A percentile compares a stretch with the other conserved stretches of the same genome.
phyloP scores from a whole-genome alignment of 2,888 invertebrate species.

The Sipha maydis region DNA sequence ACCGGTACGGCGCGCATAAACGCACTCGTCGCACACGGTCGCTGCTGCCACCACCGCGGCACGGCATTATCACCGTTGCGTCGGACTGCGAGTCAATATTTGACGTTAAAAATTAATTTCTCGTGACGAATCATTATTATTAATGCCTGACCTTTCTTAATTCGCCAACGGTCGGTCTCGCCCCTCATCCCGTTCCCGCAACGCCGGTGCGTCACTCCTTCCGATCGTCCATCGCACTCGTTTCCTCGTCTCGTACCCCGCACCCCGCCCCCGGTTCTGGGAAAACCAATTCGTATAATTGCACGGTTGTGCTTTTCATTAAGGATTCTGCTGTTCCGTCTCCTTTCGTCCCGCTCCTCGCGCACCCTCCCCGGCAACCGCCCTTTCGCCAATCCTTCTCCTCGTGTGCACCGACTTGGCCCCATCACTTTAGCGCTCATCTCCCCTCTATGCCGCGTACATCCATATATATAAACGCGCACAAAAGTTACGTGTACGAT shows the following conservation, averaged over 20 bases:
- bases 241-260: not conserved
- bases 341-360: not conserved
- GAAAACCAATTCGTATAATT: slow-evolving; percentile 47
- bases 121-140: slow-evolving; percentile 57
- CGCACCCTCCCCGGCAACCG: not conserved
- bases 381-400: not conserved
- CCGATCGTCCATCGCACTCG: not conserved
- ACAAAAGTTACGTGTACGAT: too few species aligned
- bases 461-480: too few species aligned
- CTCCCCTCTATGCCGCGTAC: not conserved
- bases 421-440: not conserved
- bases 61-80: slow-evolving; percentile 45
- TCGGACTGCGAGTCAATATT: slow-evolving; percentile 54
- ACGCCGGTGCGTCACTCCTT: not conserved
- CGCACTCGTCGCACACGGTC: not conserved
- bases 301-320: slow-evolving; percentile 46
- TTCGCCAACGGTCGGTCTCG: slow-evolving; percentile 13
- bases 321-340: not conserved
- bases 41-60: not conserved
- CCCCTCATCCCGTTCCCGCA: not conserved
- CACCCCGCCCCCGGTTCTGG: not conserved
- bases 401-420: not conserved
- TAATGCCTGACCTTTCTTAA: slow-evolving; percentile 51
- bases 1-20: not conserved
- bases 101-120: slow-evolving; percentile 59